Conservation (phyloP, 2,113 vertebrate genomes). For the Pterocles gutturalis region DNA sequence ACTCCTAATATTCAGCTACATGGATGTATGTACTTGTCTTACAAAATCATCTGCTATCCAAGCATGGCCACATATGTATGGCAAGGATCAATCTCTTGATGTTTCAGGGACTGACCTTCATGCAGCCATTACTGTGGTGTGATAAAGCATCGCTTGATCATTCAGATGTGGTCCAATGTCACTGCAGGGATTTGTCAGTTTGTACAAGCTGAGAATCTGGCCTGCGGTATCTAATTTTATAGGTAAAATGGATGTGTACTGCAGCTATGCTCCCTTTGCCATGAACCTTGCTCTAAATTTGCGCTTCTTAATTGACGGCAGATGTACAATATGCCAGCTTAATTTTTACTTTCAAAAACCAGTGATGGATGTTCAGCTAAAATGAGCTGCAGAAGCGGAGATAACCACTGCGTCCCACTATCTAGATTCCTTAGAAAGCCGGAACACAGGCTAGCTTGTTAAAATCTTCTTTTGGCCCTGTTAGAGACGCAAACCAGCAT, state of each 20-base stretch:
- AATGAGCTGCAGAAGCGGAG: neutral
- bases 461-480: neutral
- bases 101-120: neutral
- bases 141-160: neutral
- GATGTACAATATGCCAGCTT: neutral
- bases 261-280: neutral
- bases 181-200: neutral
- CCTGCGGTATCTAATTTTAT: neutral
- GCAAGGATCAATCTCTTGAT: neutral
- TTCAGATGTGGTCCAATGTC: neutral
- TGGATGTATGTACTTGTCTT: neutral
- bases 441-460: neutral
- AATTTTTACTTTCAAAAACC: neutral
- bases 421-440: constrained; percentile 9
- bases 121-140: neutral
- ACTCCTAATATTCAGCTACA: neutral
- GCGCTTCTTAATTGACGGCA: neutral
- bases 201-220: neutral
- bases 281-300: neutral
- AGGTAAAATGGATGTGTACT: neutral
- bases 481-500: neutral
- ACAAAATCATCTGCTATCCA: neutral
- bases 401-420: neutral
- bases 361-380: neutral
- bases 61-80: neutral